Base-by-base conservation (phyloP, 2,797 vertebrate genomes). In the Semaprochilodus insignis region DNA sequence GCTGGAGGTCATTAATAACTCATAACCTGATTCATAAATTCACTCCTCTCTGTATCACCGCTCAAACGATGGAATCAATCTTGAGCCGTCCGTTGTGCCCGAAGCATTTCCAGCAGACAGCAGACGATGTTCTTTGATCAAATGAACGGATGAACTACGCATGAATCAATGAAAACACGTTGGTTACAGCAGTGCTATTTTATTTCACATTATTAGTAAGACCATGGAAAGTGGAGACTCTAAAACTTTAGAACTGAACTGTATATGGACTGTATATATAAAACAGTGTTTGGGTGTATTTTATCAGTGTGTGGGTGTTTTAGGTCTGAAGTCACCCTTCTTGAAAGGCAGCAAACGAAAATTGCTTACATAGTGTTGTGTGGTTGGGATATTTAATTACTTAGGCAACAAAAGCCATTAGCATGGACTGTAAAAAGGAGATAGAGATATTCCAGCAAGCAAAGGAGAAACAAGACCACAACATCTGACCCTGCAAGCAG, bases 401-500 rank as follows among this genome's bases (percentile, higher is more conserved):
- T 67, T 74, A 72, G 65, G 51, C 79, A 66, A 40, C 69, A 31
- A 70, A 81, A 72, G 77, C 82, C 59, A 81, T 85, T 85, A 80
- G 54, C 25, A 40, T 70, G 31, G 59, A 73, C 78, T 36, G 77
- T 74, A 66, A 71, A 82, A 73, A 83, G 54, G 31, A 40, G 73
- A 73, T 59, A 74, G 74, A 75, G 79, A 74, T 73, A 66, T 44
- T 75, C 48, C 31, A 1, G 60, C 55, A 78, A 65, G 13, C 36
- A 23, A n/a, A 55, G 19, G 40, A 72, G 88, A 92, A 91, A 91
- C 90, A 89, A 91, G 88, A 90, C 90, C 91, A 89, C 89, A 88
- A 87, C 82, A 66, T n/a, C 89, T 91, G 89, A 89, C 92, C 90
- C 89, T 89, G 17, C 54, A 83, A 88, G 88, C 85, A 78, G 86